Conservation (phyloP, 2,797 vertebrate genomes). For the Esox lucius region DNA sequence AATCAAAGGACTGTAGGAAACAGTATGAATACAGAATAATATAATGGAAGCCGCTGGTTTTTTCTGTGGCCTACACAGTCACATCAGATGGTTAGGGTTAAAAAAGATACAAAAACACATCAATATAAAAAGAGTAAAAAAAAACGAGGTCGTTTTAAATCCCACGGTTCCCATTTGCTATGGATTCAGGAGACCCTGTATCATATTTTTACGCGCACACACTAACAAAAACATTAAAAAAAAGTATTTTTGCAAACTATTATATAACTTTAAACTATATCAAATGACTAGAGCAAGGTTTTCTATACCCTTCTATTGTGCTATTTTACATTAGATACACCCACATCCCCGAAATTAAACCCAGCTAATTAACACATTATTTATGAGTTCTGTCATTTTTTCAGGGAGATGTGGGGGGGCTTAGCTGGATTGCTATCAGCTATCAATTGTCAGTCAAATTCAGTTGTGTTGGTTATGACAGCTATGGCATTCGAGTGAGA, state of each 20-base stretch:
- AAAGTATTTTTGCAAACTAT: not conserved
- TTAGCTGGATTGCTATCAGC: too few relatives aligned
- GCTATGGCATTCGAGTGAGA: too few relatives aligned
- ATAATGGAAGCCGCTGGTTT: not conserved
- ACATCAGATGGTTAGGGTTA: not conserved
- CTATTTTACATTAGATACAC: too few relatives aligned
- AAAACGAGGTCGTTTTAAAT: conserved; percentile 29
- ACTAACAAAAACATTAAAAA: not conserved
- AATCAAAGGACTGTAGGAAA: not conserved
- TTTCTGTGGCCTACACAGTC: not conserved
- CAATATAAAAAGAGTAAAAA: not conserved
- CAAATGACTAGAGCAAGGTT: too few relatives aligned
- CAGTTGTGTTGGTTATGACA: too few relatives aligned
- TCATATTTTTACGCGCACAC: not conserved
- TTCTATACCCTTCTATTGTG: too few relatives aligned
- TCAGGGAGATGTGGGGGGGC: too few relatives aligned
- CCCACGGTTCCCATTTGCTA: conserved; percentile 1
- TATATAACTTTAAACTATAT: too few relatives aligned
- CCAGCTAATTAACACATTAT: too few relatives aligned
- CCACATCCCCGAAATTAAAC: too few relatives aligned
- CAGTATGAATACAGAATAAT: not conserved
- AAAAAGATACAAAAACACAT: not conserved
- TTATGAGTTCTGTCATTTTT: too few relatives aligned
- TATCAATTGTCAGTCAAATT: too few relatives aligned
- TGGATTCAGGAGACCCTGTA: not conserved